These are phyloP conservation scores for Heliconius melpomene DNA, from an alignment of 1,140 invertebrate genomes.

Conservation along the genomic window DNA sequence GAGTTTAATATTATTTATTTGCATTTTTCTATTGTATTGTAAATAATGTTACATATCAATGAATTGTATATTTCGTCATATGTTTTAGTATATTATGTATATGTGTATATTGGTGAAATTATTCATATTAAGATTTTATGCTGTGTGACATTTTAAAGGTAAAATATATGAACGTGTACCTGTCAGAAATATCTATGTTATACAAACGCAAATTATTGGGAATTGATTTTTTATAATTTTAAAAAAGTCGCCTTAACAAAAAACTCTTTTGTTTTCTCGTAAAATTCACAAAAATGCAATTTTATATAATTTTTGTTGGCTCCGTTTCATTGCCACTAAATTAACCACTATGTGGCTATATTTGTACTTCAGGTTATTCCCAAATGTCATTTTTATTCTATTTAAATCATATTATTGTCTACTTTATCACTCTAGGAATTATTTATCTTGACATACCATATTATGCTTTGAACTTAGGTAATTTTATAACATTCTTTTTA, in stretches of 20 bases:
- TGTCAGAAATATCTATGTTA: not conserved
- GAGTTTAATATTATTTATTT: slow-evolving; percentile 46
- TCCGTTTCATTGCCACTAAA: too few relatives aligned
- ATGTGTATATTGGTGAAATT: slow-evolving; percentile 41
- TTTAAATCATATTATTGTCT: too few relatives aligned
- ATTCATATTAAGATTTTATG: not conserved
- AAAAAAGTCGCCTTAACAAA: not conserved
- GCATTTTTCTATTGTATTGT: slow-evolving; percentile 50
- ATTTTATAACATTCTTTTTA: not conserved
- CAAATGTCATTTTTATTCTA: too few relatives aligned
- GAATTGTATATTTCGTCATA: slow-evolving; percentile 55
- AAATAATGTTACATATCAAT: slow-evolving; percentile 73
- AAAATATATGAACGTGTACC: not conserved
- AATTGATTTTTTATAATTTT: not conserved
- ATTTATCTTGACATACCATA: too few relatives aligned
- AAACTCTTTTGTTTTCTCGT: too few relatives aligned
- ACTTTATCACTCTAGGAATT: too few relatives aligned
- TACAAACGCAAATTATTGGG: not conserved
- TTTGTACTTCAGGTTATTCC: too few relatives aligned
- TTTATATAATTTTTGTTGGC: too few relatives aligned
- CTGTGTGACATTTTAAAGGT: not conserved
- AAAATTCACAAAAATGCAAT: too few relatives aligned
- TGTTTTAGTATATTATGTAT: slow-evolving; percentile 23
- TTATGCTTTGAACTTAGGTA: not conserved
- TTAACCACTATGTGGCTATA: too few relatives aligned